Conservation (phyloP, 2,888 invertebrate genomes). For the Folsomia candida region DNA sequence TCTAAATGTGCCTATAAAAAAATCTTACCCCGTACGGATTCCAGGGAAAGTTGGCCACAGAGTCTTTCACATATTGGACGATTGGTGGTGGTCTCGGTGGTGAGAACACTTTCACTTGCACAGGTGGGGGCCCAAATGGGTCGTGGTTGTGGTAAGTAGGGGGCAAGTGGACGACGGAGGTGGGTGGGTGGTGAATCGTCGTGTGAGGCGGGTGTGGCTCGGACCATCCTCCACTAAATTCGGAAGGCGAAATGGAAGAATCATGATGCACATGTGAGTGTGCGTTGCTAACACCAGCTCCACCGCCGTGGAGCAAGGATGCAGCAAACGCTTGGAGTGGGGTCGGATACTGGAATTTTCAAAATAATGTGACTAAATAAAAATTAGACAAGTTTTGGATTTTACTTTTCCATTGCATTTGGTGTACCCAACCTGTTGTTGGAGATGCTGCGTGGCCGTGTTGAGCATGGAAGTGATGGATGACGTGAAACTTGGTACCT, state of each 20-base stretch:
- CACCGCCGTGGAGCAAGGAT: no score
- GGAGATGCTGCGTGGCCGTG: neutral
- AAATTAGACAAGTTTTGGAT: no score
- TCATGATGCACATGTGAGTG: no score
- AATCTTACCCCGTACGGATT: neutral
- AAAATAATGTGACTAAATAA: neutral
- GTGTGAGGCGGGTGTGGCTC: no score
- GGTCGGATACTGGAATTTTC: neutral
- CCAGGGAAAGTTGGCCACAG: neutral
- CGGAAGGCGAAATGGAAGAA: no score
- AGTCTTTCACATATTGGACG: neutral
- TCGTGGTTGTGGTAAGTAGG: no score
- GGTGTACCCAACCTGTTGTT: neutral
- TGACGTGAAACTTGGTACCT: no score
- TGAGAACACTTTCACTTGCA: neutral
- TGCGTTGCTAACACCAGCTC: no score
- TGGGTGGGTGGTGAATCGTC: no score
- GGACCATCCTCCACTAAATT: no score
- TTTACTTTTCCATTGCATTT: no score
- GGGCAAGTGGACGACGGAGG: no score
- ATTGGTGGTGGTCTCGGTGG: neutral
- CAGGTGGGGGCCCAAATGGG: neutral
- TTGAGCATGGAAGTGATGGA: neutral
- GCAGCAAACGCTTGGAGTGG: neutral
- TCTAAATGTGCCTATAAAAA: neutral